Conservation (phyloP, 2,888 invertebrate genomes). For the Drosophila algonquin region DNA sequence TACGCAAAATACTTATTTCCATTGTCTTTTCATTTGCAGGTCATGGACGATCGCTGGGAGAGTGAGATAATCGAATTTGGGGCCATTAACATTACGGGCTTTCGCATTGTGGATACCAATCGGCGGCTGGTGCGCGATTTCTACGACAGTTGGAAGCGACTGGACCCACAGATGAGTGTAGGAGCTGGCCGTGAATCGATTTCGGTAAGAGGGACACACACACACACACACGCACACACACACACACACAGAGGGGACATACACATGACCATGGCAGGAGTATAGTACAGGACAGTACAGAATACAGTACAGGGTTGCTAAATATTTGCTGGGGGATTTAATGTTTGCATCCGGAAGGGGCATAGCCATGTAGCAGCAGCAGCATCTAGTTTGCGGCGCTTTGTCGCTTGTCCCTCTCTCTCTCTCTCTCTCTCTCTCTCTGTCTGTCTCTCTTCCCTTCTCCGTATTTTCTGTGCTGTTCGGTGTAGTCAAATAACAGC, state of each 20-base stretch:
- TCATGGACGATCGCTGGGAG: conserved; percentile 98
- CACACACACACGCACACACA: background rate
- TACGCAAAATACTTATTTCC: conserved; percentile 16
- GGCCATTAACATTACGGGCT: conserved; percentile 99
- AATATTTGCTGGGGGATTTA: conserved; percentile 75
- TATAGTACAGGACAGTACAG: background rate
- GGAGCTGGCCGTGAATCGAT: conserved; percentile 93
- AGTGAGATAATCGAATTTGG: conserved; percentile 97
- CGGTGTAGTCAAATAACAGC: conserved; percentile 70
- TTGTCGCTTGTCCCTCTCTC: conserved; percentile 37
- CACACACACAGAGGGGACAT: background rate
- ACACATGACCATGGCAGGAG: background rate
- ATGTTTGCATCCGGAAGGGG: conserved; percentile 54
- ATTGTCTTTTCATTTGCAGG: conserved; percentile 85
- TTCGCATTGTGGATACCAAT: conserved; percentile 95
- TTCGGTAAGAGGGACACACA: conserved; percentile 87
- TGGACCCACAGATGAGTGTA: conserved; percentile 89
- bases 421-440: background rate
- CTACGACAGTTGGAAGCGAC: conserved; percentile 92
- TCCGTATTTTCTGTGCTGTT: too few species aligned
- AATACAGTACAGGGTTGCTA: conserved; percentile 42
- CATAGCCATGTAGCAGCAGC: conserved; percentile 17
- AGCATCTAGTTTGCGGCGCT: conserved; percentile 54
- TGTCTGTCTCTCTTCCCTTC: conserved; percentile 28
- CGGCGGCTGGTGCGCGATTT: conserved; percentile 93